These are phyloP conservation scores for Oncorhynchus clarkii DNA, from an alignment of 2,113 vertebrate species.

Conservation along the genomic window DNA sequence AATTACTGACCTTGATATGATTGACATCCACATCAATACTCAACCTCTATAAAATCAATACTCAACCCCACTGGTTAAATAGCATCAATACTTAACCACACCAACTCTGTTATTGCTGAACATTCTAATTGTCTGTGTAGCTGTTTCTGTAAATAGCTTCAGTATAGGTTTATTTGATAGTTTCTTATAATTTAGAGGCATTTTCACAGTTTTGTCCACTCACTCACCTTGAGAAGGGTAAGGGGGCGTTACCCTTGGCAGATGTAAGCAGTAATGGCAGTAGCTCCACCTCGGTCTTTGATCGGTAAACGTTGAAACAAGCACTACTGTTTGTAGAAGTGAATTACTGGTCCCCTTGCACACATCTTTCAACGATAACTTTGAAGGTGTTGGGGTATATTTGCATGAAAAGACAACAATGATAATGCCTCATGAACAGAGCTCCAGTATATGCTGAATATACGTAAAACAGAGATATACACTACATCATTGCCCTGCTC, in stretches of 20 bases:
- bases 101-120: constrained; percentile 20
- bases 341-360: neutral
- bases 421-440: neutral
- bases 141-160: constrained; percentile 33
- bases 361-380: neutral
- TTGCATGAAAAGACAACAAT: neutral
- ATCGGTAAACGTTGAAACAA: neutral
- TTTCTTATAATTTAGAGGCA: neutral
- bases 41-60: no score
- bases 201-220: neutral
- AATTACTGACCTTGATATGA: constrained; percentile 61
- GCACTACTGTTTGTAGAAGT: neutral
- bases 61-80: neutral
- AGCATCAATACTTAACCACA: constrained; percentile 31
- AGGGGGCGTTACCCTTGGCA: no score
- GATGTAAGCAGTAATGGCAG: no score
- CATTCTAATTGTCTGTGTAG: constrained; percentile 20
- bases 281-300: no score
- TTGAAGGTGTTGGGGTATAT: neutral
- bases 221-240: neutral
- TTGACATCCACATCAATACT: constrained; percentile 25
- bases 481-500: no score
- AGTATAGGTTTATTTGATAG: no score
- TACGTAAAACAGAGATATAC: neutral
- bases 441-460: neutral